Conservation (phyloP, 2,888 invertebrate species). For the Sinhomidia bicolor region DNA sequence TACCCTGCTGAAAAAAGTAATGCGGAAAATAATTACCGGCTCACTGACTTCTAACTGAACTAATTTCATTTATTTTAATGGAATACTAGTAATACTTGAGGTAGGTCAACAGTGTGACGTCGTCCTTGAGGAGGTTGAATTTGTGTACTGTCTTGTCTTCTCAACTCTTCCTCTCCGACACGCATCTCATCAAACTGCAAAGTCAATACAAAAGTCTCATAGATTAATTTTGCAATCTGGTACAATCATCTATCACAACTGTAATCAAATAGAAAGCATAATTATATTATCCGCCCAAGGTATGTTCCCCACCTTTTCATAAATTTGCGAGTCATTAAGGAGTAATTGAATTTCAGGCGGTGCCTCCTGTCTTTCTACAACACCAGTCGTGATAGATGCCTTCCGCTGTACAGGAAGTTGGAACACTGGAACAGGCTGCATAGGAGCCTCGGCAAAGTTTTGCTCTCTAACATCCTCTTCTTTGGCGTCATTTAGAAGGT, state of each 20-base stretch:
- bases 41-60: neutral
- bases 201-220: constrained; percentile 15
- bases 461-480: constrained; percentile 77
- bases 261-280: neutral
- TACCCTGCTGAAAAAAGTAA: constrained; percentile 74
- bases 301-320: constrained; percentile 85
- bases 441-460: constrained; percentile 7
- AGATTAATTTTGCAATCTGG: neutral
- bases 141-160: constrained; percentile 75
- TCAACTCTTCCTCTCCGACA: constrained; percentile 76
- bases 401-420: constrained; percentile 78
- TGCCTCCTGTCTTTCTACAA: constrained; percentile 78
- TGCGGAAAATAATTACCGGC: constrained; percentile 8
- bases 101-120: constrained; percentile 80
- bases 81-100: constrained; percentile 75
- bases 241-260: neutral
- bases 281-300: neutral
- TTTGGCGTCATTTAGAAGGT: constrained; percentile 89
- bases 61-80: neutral
- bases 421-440: constrained; percentile 72
- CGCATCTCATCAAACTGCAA: constrained; percentile 79
- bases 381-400: constrained; percentile 80
- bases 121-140: constrained; percentile 78
- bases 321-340: constrained; percentile 84
- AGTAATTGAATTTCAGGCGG: constrained; percentile 81